Evolutionary conservation across 2,888 invertebrate species (phyloP).

Genomic region (Hemaris fuciformis): DNA sequence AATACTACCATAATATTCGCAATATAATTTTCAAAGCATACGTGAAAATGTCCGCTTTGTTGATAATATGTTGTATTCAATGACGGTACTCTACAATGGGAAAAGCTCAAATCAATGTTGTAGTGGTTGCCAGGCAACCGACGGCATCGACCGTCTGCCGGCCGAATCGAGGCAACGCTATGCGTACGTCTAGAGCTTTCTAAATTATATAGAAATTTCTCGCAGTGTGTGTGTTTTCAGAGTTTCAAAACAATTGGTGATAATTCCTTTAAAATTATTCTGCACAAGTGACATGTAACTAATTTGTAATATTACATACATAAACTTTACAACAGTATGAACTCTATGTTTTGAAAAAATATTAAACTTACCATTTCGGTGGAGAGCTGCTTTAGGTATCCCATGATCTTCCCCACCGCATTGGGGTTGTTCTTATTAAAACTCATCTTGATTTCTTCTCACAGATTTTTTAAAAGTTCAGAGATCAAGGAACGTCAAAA

Average conservation of each 20-base stretch:
- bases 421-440: constrained; percentile 79
- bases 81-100: not conserved
- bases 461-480: constrained; percentile 30
- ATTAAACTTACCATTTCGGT: constrained; percentile 72
- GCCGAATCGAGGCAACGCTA: constrained; percentile 23
- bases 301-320: not conserved
- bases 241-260: not conserved
- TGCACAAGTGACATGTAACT: not conserved
- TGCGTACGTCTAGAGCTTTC: constrained; percentile 51
- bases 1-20: not conserved
- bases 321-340: not conserved
- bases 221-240: constrained; percentile 21
- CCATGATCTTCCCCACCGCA: constrained; percentile 77
- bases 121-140: constrained; percentile 59
- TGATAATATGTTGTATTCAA: not conserved
- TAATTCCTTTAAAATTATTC: not conserved
- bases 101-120: constrained; percentile 11
- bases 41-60: not conserved
- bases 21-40: not conserved
- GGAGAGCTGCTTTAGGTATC: constrained; percentile 75
- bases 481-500: constrained; percentile 69
- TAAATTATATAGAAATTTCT: constrained; percentile 42
- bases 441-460: constrained; percentile 69
- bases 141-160: constrained; percentile 39
- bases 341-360: not conserved